Percentiles rank a stretch among this genome's conserved stretches.
Conservation (phyloP, 1,140 invertebrate genomes). For the Ceratina australensis region DNA sequence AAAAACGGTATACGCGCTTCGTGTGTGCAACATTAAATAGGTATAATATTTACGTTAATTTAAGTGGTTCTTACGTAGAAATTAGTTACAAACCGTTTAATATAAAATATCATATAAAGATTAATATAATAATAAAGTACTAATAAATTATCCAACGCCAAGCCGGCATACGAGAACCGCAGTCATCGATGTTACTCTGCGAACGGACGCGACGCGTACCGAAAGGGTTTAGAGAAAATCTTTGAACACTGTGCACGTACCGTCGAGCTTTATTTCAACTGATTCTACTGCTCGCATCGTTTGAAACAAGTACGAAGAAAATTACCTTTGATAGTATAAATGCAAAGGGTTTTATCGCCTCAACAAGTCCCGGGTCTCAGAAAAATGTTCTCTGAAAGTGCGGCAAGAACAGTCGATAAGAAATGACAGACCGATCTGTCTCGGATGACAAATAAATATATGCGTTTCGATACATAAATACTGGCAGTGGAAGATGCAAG, state of each 20-base stretch:
- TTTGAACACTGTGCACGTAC: conserved; percentile 24
- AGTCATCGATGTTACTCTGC: not conserved
- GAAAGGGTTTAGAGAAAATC: conserved; percentile 14
- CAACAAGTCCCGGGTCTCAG: not conserved
- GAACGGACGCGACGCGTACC: conserved; percentile 13
- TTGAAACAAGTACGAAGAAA: not conserved
- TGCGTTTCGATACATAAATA: conserved; percentile 57
- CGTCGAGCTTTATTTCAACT: conserved; percentile 8
- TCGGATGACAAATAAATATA: conserved; percentile 48
- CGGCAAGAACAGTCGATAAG: conserved; percentile 24
- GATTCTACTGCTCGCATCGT: not conserved
- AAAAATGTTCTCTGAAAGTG: conserved; percentile 8
- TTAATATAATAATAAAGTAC: too few relatives aligned
- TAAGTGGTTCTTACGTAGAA: not conserved
- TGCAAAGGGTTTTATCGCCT: not conserved
- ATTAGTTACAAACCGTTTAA: not conserved
- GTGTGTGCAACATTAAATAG: not conserved
- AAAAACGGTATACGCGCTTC: not conserved
- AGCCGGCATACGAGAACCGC: not conserved
- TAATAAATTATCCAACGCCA: not conserved
- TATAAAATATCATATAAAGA: not conserved
- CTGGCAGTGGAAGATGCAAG: conserved; percentile 64
- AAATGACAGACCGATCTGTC: conserved; percentile 22
- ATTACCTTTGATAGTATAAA: too few relatives aligned
- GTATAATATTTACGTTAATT: not conserved